Conservation (phyloP, 2,113 vertebrate genomes). For the Menura novaehollandiae region DNA sequence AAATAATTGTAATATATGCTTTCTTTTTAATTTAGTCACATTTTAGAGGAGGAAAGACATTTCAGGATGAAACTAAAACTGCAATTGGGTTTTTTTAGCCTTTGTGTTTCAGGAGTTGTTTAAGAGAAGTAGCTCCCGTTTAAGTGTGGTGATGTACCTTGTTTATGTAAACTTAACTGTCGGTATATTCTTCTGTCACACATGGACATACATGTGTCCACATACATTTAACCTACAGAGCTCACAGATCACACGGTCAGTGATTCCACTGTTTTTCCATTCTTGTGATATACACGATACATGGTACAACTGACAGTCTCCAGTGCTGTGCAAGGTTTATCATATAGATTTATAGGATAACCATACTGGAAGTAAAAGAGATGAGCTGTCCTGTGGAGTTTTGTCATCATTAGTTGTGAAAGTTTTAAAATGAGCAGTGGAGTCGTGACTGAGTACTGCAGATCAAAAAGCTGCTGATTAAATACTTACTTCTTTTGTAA, state of each 20-base stretch:
- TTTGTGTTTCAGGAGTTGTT: not conserved
- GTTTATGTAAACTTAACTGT: not conserved
- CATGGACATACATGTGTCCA: accelerated
- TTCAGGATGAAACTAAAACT: not conserved
- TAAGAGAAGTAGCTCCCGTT: not conserved
- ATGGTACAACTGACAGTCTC: not conserved
- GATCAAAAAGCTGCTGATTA: not conserved
- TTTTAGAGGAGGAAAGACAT: not conserved
- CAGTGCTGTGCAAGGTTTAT: not conserved
- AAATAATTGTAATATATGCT: not conserved
- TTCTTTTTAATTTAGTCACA: not conserved
- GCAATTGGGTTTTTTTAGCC: not conserved
- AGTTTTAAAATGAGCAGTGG: accelerated
- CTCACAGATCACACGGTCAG: accelerated
- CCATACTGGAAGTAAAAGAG: not conserved
- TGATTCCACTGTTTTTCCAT: not conserved
- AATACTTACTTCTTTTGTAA: not conserved
- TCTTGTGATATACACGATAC: not conserved
- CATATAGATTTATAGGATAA: not conserved
- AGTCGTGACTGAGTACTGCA: not conserved
- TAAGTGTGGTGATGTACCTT: not conserved
- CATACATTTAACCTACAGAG: not conserved
- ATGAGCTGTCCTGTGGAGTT: not conserved
- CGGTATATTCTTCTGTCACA: not conserved
- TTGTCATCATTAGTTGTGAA: not conserved